These are phyloP conservation scores for Microtus oregoni DNA, from an alignment of 2,113 vertebrate genomes.

Conservation along the genomic window DNA sequence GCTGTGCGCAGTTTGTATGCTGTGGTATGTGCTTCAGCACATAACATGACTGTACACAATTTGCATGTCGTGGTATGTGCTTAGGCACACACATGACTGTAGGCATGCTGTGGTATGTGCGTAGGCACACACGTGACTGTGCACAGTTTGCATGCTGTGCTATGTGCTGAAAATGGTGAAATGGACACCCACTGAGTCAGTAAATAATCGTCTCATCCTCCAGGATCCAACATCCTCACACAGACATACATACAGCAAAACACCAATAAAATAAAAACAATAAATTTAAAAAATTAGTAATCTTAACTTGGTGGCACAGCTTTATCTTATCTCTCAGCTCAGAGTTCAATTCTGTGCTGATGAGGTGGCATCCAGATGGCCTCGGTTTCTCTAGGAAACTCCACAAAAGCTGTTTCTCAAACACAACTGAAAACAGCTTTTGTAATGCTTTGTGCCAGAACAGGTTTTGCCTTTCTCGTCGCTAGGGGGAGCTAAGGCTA, in stretches of 20 bases:
- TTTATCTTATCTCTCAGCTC: background rate
- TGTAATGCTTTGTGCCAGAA: rapidly evolving
- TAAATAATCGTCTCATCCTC: background rate
- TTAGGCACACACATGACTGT: background rate
- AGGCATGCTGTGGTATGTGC: constrained; percentile 62
- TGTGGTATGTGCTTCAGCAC: constrained; percentile 51
- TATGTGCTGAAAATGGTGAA: constrained; percentile 16
- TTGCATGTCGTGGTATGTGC: constrained; percentile 66
- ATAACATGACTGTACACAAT: background rate
- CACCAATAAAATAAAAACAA: too few relatives aligned
- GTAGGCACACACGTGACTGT: background rate
- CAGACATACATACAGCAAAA: too few relatives aligned
- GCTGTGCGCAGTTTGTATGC: constrained; percentile 4
- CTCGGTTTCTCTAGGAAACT: background rate
- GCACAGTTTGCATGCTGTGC: constrained; percentile 50
- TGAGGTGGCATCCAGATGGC: background rate
- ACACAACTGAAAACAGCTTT: background rate
- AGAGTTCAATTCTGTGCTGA: background rate
- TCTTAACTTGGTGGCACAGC: background rate
- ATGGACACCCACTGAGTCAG: background rate
- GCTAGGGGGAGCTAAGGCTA: constrained; percentile 59
- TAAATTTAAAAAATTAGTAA: background rate
- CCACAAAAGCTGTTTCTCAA: too few relatives aligned
- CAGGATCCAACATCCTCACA: too few relatives aligned
- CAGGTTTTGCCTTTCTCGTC: background rate